A percentile compares a stretch with the other conserved stretches of the same genome.
phyloP scores from a whole-genome alignment of 2,113 vertebrate genomes.

The Psilopsiagon aymara region DNA sequence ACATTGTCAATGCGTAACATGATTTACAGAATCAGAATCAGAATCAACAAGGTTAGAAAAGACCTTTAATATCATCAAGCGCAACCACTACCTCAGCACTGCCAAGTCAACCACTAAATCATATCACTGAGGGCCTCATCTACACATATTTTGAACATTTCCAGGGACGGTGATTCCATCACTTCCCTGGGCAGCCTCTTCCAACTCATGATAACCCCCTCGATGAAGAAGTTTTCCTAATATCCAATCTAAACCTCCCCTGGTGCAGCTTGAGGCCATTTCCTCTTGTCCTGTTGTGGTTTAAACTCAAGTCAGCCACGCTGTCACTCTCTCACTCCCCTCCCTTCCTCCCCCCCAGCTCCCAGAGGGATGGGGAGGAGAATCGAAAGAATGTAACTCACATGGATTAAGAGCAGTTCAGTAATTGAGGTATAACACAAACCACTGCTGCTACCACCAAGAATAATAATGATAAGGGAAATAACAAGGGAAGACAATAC shows the following conservation, averaged over 20 bases:
- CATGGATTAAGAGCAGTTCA: too few species aligned
- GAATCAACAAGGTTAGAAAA: background rate
- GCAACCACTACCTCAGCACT: background rate
- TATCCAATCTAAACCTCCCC: too few species aligned
- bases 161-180: background rate
- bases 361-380: too few species aligned
- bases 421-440: too few species aligned
- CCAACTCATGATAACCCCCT: background rate
- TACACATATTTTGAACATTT: background rate
- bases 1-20: background rate
- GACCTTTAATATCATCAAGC: background rate
- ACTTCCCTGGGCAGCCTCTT: background rate
- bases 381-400: too few species aligned
- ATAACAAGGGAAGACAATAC: too few species aligned
- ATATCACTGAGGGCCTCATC: background rate
- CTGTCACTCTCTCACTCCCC: too few species aligned
- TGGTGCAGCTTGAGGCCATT: background rate
- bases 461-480: too few species aligned
- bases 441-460: too few species aligned
- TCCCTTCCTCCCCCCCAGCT: too few species aligned
- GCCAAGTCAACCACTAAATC: background rate
- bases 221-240: background rate
- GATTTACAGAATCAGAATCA: background rate
- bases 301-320: too few species aligned
- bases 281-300: background rate